Conservation (phyloP, 2,888 invertebrate genomes). For the Palloptera scutellata region DNA sequence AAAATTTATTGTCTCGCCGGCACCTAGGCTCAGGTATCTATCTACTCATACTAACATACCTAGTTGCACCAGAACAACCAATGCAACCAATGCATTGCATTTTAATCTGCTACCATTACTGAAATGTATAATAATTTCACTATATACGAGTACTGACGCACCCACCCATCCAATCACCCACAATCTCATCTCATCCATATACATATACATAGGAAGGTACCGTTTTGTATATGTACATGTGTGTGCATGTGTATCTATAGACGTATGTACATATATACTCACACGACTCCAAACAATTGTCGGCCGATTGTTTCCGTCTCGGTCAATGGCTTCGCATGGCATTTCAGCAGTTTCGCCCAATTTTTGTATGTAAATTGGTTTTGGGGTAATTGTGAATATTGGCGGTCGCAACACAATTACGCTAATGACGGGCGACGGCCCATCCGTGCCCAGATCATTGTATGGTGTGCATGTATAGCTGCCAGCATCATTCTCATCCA, state of each 20-base stretch:
- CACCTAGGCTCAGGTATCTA: no score
- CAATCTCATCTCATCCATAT: no score
- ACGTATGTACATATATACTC: constrained; percentile 43
- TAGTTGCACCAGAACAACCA: no score
- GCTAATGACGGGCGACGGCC: constrained; percentile 83
- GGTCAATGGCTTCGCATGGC: constrained; percentile 81
- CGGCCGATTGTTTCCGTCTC: constrained; percentile 72
- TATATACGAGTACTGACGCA: no score
- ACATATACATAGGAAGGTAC: neutral
- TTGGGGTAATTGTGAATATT: constrained; percentile 80
- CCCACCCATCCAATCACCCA: no score
- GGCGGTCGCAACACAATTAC: constrained; percentile 88
- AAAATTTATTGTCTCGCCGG: constrained; percentile 16
- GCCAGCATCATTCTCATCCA: constrained; percentile 86
- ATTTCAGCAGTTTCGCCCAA: constrained; percentile 81
- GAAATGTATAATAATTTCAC: no score
- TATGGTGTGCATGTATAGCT: constrained; percentile 91
- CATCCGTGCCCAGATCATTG: constrained; percentile 86
- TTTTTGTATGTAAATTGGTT: constrained; percentile 83
- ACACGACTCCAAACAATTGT: constrained; percentile 76
- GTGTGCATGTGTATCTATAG: constrained; percentile 3
- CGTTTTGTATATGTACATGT: neutral
- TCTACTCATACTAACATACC: no score
- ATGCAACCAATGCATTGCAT: no score
- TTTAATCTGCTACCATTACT: no score